These are phyloP conservation scores for Perizoma flavofasciatum DNA, from an alignment of 2,888 invertebrate species.

Conservation along the genomic window DNA sequence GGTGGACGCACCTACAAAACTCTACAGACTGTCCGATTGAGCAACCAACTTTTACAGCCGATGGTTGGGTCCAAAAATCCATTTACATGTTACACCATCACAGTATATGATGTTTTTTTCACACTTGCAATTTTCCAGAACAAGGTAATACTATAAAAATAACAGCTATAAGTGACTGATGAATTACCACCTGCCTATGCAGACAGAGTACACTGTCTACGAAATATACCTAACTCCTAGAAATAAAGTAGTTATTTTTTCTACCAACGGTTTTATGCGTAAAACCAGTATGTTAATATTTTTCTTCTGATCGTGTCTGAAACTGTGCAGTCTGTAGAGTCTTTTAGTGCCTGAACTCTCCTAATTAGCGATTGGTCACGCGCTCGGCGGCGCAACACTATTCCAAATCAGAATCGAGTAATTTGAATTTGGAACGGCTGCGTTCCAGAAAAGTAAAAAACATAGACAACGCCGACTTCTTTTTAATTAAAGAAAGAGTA, in stretches of 20 bases:
- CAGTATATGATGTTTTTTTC: too few species aligned
- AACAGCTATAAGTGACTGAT: too few species aligned
- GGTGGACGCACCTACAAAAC: slow-evolving; percentile 53
- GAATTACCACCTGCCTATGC: too few species aligned
- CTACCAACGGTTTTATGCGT: too few species aligned
- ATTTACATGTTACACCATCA: neutral
- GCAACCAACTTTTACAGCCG: neutral
- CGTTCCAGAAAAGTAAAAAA: slow-evolving; percentile 52
- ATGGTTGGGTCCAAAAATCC: neutral
- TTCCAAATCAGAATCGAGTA: slow-evolving; percentile 73
- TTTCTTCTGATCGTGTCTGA: slow-evolving; percentile 3
- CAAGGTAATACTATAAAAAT: too few species aligned
- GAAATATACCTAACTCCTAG: too few species aligned
- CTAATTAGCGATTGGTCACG: slow-evolving; percentile 84
- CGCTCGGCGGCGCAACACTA: slow-evolving; percentile 67
- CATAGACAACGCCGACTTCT: slow-evolving; percentile 55
- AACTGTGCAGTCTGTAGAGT: slow-evolving; percentile 26
- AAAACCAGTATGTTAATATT: neutral
- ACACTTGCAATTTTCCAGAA: too few species aligned
- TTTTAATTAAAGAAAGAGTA: slow-evolving; percentile 51
- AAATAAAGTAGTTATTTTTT: too few species aligned
- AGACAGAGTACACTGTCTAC: too few species aligned
- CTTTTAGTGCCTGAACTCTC: slow-evolving; percentile 53
- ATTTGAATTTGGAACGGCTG: slow-evolving; percentile 80
- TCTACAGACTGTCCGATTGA: slow-evolving; percentile 16